Percentiles rank a stretch among this genome's conserved stretches.
phyloP scores from a whole-genome alignment of 2,797 vertebrate species.

The Euthynnus affinis region DNA sequence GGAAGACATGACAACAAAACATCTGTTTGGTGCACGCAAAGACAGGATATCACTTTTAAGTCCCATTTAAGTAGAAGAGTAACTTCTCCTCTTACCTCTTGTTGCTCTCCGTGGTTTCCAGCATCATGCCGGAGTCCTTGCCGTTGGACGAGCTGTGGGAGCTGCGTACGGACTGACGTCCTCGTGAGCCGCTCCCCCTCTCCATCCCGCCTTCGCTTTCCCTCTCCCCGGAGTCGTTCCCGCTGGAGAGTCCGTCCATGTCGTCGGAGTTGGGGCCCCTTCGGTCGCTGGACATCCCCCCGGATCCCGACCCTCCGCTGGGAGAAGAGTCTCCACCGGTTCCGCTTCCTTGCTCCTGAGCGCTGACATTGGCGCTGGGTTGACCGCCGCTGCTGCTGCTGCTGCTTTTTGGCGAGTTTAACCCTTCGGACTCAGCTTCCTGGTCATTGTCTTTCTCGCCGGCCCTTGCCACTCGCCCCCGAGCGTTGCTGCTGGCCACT shows the following conservation, averaged over 20 bases:
- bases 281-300: conserved; percentile 65
- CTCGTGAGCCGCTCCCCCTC: conserved; percentile 70
- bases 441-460: conserved; percentile 72
- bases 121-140: conserved; percentile 92
- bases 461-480: conserved; percentile 75
- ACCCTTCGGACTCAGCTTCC: conserved; percentile 51
- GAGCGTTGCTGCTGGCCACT: conserved; percentile 77
- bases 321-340: conserved; percentile 64
- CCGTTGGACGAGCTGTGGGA: conserved; percentile 91
- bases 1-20: no score
- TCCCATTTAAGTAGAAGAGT: not conserved
- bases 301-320: conserved; percentile 64
- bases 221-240: conserved; percentile 90
- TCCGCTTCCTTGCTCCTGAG: conserved; percentile 61
- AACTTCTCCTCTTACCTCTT: conserved; percentile 85
- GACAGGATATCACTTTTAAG: no score
- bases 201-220: conserved; percentile 85
- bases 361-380: conserved; percentile 40
- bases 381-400: conserved; percentile 43
- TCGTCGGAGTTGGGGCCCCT: conserved; percentile 85
- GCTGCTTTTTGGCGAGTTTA: conserved; percentile 50
- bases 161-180: conserved; percentile 87
- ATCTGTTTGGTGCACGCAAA: no score
- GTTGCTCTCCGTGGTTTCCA: conserved; percentile 91
- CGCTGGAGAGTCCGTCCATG: conserved; percentile 90